Evolutionary conservation across 64 coral and sea anemone species (phyloP), one percentile per base, ranked within the genome.

Genomic region (Pachyseris speciosa): DNA sequence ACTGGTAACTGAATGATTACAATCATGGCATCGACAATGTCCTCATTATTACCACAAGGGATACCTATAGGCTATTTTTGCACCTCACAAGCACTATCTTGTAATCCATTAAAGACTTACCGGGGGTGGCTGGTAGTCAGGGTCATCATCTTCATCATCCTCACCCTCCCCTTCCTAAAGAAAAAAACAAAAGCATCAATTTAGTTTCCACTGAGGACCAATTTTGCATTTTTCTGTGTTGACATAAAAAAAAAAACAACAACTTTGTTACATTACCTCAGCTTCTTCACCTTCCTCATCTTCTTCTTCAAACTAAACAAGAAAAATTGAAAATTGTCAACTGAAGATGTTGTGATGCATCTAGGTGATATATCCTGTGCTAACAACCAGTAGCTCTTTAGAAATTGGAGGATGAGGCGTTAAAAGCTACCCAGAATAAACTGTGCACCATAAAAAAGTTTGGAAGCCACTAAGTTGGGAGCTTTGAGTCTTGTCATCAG

Each of bases 131-230:
- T 83, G 67, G 73, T 92, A 96, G 84, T 96, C 94, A 13, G 94
- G 94, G 64, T 96, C 94, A 28, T 92, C 89, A 26, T 96, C 94
- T 24, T 92, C 94, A 57, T 83, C 89, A 64, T 92, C 94, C 27
- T 91, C 94, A 75, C 63, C 75, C 53, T 83, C 74, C 59, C 69
- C 89, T 44, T 83, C 89, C 84, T 92, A 9, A 13, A 29, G n/a
- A n/a, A 22, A 72, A 67, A 6, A 48, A 79, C 40, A 37, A 37
- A 22, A 90, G n/a, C 31, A 0, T 38, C 71, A 19, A 57, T 86
- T 33, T 20, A 20, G 19, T 39, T 41, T 49, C 29, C 34, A 12
- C 7, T 31, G 27, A 16, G n/a, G 12, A 42, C 30, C 84, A 30
- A 2, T 41, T 34, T 11, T 13, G 32, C 32, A 37, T 31, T 33